These are phyloP conservation scores for Dioctria linearis DNA, from an alignment of 2,888 invertebrate genomes.

Conservation along the genomic window DNA sequence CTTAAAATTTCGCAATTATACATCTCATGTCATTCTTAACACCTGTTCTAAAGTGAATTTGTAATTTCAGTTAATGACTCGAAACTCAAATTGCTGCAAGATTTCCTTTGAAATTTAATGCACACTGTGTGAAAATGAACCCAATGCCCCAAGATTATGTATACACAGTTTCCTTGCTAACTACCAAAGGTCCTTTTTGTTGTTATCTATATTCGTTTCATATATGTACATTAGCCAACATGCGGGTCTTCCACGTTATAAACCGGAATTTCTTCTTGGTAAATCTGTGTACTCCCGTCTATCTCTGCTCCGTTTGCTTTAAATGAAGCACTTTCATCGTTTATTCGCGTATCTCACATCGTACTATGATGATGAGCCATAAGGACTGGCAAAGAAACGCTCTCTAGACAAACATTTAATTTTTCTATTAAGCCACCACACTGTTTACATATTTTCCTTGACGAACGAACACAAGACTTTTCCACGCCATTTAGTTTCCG, in stretches of 20 bases:
- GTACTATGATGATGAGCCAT: background rate
- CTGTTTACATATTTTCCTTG: slow-evolving; percentile 19
- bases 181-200: too few species aligned
- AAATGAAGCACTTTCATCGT: background rate
- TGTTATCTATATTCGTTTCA: background rate
- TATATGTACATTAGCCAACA: background rate
- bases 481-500: slow-evolving; percentile 32
- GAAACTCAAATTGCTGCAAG: too few species aligned
- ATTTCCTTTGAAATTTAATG: too few species aligned
- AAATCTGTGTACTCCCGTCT: background rate
- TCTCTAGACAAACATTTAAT: slow-evolving; percentile 24
- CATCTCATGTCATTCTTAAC: too few species aligned
- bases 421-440: slow-evolving; percentile 36
- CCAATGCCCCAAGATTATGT: too few species aligned
- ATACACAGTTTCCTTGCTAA: too few species aligned
- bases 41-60: too few species aligned
- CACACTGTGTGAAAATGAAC: too few species aligned
- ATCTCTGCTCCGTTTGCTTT: background rate
- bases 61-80: too few species aligned
- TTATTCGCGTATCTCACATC: background rate
- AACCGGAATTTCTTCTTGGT: background rate
- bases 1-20: too few species aligned
- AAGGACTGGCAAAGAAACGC: slow-evolving; percentile 8
- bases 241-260: background rate
- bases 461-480: background rate